A percentile compares a stretch with the other conserved stretches of the same genome.
phyloP scores from a whole-genome alignment of 2,797 vertebrate genomes.

The Eulemur albifrons region DNA sequence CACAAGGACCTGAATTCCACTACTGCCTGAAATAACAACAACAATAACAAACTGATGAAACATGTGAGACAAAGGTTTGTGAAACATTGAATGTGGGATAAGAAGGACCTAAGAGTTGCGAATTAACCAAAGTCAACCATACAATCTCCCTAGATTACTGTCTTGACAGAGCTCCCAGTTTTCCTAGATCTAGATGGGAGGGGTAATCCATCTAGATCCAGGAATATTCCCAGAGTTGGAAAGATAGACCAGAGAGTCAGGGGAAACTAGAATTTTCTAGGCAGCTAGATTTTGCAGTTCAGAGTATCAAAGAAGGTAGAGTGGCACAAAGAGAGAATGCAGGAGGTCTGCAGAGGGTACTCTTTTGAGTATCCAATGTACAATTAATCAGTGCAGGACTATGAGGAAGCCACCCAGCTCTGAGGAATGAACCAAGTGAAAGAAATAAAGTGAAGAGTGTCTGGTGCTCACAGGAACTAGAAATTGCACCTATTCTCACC shows the following conservation, averaged over 20 bases:
- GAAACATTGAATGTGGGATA: background rate
- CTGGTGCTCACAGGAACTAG: background rate
- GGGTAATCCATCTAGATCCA: background rate
- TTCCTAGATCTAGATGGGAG: too few relatives aligned
- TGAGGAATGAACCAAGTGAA: background rate
- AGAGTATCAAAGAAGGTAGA: background rate
- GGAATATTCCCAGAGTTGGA: background rate
- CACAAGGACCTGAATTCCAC: background rate
- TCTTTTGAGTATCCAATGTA: background rate
- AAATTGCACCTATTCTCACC: background rate
- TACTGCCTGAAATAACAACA: background rate
- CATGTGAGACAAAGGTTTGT: background rate
- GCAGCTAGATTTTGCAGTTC: background rate
- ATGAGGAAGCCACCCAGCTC: background rate
- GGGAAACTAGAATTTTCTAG: background rate
- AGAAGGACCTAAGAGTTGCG: background rate
- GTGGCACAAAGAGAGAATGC: background rate
- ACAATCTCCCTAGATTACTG: background rate
- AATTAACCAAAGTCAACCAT: background rate
- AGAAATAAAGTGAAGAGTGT: background rate
- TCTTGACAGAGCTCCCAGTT: background rate
- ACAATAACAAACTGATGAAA: background rate
- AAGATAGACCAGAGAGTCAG: background rate
- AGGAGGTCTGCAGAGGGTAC: background rate
- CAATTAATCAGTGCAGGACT: background rate